Conservation (phyloP, 2,113 vertebrate genomes). For the Apeltes quadracus region DNA sequence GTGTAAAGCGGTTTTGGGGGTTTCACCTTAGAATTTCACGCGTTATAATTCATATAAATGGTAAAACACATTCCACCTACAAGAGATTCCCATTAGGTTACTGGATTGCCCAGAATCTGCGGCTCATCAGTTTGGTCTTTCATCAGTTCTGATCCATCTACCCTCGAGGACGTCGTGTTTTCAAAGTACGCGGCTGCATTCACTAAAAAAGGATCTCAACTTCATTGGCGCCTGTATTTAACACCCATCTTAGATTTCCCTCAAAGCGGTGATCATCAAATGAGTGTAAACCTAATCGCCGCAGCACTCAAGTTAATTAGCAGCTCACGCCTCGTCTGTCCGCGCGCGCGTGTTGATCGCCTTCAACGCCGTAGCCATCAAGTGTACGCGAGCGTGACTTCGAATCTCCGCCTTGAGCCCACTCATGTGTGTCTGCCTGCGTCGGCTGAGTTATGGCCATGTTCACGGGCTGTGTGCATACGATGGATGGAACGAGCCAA, state of each 20-base stretch:
- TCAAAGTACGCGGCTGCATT: constrained; percentile 27
- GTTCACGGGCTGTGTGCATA: constrained; percentile 15
- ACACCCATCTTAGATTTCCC: constrained; percentile 20
- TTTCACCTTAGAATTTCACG: constrained; percentile 15
- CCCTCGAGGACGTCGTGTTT: background rate
- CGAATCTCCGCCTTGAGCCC: constrained; percentile 16
- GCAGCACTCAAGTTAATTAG: constrained; percentile 56
- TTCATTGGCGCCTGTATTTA: constrained; percentile 14
- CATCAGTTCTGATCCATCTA: constrained; percentile 31
- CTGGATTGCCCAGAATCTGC: background rate
- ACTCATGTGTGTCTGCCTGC: constrained; percentile 27
- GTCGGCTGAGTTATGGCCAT: constrained; percentile 31
- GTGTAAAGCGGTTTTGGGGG: constrained; percentile 9
- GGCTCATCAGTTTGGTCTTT: constrained; percentile 18
- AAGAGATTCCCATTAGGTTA: background rate
- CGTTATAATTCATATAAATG: background rate
- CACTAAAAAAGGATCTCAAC: constrained; percentile 6
- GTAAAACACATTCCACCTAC: background rate
- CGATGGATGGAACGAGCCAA: constrained; percentile 25
- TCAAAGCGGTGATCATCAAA: constrained; percentile 44
- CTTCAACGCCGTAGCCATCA: background rate
- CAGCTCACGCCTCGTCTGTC: background rate
- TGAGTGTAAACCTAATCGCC: constrained; percentile 36
- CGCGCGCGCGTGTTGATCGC: constrained; percentile 16
- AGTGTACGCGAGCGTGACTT: background rate